A percentile compares a stretch with the other conserved stretches of the same genome.
Conservation (phyloP, 2,888 invertebrate species). For the Mesopsocus fuscifrons region DNA sequence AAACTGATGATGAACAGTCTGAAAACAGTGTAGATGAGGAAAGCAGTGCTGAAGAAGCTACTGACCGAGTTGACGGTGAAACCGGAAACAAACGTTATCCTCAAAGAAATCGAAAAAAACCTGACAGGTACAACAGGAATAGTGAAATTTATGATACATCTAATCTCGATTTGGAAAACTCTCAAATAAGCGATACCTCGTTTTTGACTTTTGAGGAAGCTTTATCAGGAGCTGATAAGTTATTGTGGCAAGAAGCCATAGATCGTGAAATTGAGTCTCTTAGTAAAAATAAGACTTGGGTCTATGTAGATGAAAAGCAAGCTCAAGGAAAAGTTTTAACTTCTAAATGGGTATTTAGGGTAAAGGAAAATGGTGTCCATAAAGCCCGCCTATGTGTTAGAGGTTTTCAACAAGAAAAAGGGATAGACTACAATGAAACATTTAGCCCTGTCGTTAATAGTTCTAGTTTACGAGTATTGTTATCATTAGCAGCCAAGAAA, state of each 20-base stretch:
- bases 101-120: neutral
- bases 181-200: neutral
- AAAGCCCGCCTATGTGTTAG: neutral
- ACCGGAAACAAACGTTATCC: neutral
- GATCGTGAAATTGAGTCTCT: neutral
- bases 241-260: neutral
- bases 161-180: neutral
- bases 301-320: neutral
- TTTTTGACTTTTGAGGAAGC: neutral
- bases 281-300: neutral
- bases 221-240: neutral
- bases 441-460: slow-evolving; percentile 10
- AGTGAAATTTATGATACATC: neutral
- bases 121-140: neutral
- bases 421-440: slow-evolving; percentile 8
- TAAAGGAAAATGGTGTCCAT: neutral
- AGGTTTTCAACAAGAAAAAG: slow-evolving; percentile 4
- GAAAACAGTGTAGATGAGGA: neutral
- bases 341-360: neutral
- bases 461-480: neutral
- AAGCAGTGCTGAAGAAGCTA: neutral
- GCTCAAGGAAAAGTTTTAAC: neutral
- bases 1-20: neutral
- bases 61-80: neutral
- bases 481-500: neutral